phyloP scores from a whole-genome alignment of 2,113 vertebrate species.

The Lycaon pictus region DNA sequence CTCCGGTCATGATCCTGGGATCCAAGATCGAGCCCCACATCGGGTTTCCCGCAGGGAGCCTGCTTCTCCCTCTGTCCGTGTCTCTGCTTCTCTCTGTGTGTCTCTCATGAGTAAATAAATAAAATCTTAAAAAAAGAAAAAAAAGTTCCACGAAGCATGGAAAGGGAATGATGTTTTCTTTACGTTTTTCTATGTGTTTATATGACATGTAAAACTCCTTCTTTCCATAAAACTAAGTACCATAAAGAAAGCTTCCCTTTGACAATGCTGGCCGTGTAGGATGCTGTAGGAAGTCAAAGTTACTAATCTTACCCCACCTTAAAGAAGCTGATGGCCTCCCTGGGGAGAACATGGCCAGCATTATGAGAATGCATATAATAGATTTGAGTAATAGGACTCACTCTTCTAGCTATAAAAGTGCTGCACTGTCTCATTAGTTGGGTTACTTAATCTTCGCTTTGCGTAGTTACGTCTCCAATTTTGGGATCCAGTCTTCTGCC shows the following conservation, averaged over 20 bases:
- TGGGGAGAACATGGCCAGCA: not conserved
- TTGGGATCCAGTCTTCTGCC: not conserved
- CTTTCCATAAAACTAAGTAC: not conserved
- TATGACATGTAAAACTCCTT: not conserved
- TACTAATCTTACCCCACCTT: not conserved
- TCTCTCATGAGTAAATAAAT: too few species aligned
- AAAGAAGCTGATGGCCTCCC: not conserved
- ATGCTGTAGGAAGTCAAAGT: not conserved
- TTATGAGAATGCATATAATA: not conserved
- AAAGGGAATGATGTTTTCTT: not conserved
- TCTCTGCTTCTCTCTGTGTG: too few species aligned
- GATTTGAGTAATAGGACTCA: not conserved
- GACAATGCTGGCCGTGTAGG: not conserved
- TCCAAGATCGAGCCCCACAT: too few species aligned
- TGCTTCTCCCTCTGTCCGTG: too few species aligned
- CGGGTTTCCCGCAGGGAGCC: too few species aligned
- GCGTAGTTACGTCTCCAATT: not conserved
- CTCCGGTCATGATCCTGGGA: too few species aligned
- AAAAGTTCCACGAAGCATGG: not conserved
- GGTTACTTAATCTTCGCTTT: not conserved
- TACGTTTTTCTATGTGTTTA: not conserved
- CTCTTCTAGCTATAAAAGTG: not conserved
- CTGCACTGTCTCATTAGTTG: not conserved
- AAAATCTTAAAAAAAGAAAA: too few species aligned
- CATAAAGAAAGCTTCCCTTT: not conserved